These are phyloP conservation scores for Pitangus sulphuratus DNA, from an alignment of 2,797 vertebrate genomes.

Conservation along the genomic window DNA sequence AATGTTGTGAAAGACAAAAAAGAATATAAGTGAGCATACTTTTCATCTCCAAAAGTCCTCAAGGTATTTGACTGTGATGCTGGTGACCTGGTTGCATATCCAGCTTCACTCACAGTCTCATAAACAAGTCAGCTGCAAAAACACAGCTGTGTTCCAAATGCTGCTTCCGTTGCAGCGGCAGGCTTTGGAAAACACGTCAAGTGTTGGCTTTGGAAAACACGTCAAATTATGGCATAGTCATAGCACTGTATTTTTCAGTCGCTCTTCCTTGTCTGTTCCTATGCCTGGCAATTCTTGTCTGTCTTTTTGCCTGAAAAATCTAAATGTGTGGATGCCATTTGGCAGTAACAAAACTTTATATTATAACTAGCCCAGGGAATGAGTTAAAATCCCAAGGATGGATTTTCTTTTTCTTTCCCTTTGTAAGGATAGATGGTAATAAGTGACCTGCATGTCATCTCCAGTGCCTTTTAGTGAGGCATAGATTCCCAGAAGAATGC, in stretches of 20 bases:
- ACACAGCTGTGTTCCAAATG: not conserved
- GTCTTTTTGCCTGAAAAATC: not conserved
- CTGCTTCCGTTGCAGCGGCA: not conserved
- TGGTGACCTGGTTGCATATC: not conserved
- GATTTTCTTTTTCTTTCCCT: not conserved
- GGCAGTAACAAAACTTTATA: not conserved
- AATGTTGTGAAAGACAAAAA: not conserved
- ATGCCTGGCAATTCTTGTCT: not conserved
- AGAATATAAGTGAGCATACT: not conserved
- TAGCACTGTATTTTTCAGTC: not conserved
- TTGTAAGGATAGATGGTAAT: not conserved
- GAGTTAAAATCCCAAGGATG: not conserved
- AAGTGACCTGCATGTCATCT: not conserved
- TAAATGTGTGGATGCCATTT: not conserved
- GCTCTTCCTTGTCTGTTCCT: not conserved
- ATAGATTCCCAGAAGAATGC: not conserved
- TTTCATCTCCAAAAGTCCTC: not conserved
- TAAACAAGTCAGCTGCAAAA: slow-evolving; percentile 19
- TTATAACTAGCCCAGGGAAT: not conserved
- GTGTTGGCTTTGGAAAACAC: not conserved
- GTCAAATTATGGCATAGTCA: not conserved
- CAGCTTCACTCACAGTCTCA: not conserved
- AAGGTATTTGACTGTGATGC: not conserved
- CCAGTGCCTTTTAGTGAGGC: not conserved
- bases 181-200: not conserved